Evolutionary conservation across 2,797 vertebrate species (phyloP).

Genomic region (Hippopotamyrus pictus): DNA sequence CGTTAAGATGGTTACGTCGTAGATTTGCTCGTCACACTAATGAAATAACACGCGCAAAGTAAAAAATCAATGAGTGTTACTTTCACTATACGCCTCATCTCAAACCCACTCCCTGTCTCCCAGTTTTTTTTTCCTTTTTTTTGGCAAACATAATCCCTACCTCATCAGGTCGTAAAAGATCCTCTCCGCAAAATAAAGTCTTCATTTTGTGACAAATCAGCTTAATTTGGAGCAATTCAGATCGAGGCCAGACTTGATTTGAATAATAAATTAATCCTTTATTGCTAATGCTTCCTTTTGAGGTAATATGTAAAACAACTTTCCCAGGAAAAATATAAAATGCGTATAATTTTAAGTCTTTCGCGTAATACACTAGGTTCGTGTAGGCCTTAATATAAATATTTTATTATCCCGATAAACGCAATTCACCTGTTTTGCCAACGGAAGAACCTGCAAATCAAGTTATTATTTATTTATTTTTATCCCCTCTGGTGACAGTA

Average conservation of each 20-base stretch:
- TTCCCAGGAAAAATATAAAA: slow-evolving; percentile 2
- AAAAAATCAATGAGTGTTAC: slow-evolving; percentile 53
- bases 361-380: neutral
- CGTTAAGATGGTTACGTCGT: neutral
- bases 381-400: neutral
- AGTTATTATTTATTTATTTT: neutral
- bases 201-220: slow-evolving; percentile 71
- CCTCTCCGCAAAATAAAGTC: slow-evolving; percentile 67
- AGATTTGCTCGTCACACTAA: slow-evolving; percentile 48
- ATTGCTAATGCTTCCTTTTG: slow-evolving; percentile 38
- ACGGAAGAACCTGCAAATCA: neutral
- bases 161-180: slow-evolving; percentile 62
- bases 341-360: neutral
- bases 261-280: slow-evolving; percentile 68
- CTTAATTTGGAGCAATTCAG: slow-evolving; percentile 74
- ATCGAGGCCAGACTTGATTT: slow-evolving; percentile 66
- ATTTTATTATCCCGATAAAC: neutral
- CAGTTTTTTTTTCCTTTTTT: slow-evolving; percentile 25
- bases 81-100: slow-evolving; percentile 42
- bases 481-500: neutral
- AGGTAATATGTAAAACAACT: slow-evolving; percentile 45
- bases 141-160: slow-evolving; percentile 61
- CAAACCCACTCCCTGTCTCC: neutral
- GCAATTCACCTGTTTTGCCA: neutral
- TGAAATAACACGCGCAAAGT: slow-evolving; percentile 55